Evolutionary conservation across 1,140 invertebrate genomes (phyloP).

Genomic region (Dendroctonus ponderosae): DNA sequence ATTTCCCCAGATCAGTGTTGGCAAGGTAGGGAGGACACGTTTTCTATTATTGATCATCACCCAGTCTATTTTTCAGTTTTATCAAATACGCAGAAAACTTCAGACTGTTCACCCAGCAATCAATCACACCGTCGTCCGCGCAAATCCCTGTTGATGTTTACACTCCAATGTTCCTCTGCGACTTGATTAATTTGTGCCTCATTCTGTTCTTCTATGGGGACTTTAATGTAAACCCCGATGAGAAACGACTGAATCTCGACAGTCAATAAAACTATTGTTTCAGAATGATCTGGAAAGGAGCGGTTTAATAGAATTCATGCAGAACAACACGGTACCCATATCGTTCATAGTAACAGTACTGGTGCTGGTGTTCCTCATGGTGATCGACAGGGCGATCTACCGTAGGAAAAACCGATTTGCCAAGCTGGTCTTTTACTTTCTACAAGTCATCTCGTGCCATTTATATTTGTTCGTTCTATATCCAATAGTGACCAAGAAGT

Average conservation of each 20-base stretch:
- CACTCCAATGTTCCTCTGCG: conserved; percentile 30
- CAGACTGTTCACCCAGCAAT: conserved; percentile 13
- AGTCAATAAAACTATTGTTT: not conserved
- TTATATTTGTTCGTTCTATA: conserved; percentile 20
- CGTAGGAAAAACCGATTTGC: conserved; percentile 14
- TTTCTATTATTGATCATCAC: not conserved
- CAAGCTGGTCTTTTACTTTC: conserved; percentile 20
- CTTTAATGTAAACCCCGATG: conserved; percentile 12
- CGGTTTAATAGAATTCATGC: conserved; percentile 14
- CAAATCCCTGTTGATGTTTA: conserved; percentile 31
- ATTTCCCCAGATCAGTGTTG: conserved; percentile 17
- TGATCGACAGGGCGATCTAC: conserved; percentile 19
- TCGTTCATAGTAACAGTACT: conserved; percentile 8
- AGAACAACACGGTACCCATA: conserved; percentile 14
- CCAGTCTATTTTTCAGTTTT: not conserved
- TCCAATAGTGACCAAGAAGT: conserved; percentile 15
- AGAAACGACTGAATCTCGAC: not conserved
- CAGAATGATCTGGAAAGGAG: not conserved
- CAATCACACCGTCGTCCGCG: conserved; percentile 11
- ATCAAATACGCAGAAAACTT: conserved; percentile 19
- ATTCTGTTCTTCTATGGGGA: conserved; percentile 17
- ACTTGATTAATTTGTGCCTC: conserved; percentile 18
- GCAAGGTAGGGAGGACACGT: conserved; percentile 4
- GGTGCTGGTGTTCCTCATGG: conserved; percentile 9
- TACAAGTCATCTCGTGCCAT: conserved; percentile 15